phyloP scores from a whole-genome alignment of 2,888 invertebrate species.

The Trilocha varians region DNA sequence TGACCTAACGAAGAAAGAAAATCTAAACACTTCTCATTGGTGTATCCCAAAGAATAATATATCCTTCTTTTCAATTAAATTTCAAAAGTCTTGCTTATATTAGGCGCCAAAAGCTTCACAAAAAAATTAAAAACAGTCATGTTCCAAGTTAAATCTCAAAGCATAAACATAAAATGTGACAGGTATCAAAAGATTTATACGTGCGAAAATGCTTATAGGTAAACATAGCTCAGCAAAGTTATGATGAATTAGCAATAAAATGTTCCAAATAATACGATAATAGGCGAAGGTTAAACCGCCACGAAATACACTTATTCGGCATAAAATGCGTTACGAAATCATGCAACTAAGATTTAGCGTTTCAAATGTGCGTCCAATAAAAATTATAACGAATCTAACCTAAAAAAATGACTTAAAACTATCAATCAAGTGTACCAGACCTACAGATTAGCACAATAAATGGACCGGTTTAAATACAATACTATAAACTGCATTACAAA shows the following conservation, averaged over 20 bases:
- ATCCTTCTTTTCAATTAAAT: too few species aligned
- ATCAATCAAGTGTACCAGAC: neutral
- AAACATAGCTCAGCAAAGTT: neutral
- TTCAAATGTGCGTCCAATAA: neutral
- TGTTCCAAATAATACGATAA: neutral
- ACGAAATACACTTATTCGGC: neutral
- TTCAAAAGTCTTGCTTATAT: too few species aligned
- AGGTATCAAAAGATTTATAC: too few species aligned
- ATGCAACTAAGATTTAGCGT: neutral
- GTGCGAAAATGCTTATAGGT: too few species aligned
- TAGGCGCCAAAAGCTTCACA: too few species aligned
- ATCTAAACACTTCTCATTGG: too few species aligned
- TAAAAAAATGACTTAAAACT: neutral
- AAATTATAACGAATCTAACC: neutral
- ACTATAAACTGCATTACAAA: slow-evolving; percentile 2
- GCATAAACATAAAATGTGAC: neutral
- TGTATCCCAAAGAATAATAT: too few species aligned
- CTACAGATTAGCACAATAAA: neutral
- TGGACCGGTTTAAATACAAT: neutral
- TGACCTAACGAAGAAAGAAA: too few species aligned
- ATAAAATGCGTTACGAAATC: neutral
- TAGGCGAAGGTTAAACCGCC: neutral
- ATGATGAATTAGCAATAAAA: neutral
- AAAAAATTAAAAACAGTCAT: too few species aligned
- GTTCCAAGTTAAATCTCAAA: neutral